These are phyloP conservation scores for Acestrorhynchus altus DNA, from an alignment of 2,797 vertebrate genomes.

Conservation along the genomic window DNA sequence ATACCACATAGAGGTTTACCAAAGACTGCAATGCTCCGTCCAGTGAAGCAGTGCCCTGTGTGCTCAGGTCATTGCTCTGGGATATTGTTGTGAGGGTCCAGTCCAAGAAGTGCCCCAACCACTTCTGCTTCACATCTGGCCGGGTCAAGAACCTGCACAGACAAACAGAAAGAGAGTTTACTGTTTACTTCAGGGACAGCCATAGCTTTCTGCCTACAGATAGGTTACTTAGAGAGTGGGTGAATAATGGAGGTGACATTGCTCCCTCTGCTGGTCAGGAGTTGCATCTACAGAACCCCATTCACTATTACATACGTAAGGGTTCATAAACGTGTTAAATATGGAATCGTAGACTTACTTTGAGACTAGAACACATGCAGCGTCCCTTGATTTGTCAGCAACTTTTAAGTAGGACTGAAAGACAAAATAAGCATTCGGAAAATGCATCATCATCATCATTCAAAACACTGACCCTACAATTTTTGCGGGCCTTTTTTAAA, in stretches of 20 bases:
- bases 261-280: conserved; percentile 47
- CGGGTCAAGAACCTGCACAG: conserved; percentile 89
- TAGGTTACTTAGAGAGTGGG: background rate
- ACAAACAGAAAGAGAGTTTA: background rate
- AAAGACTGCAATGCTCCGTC: conserved; percentile 91
- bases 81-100: conserved; percentile 87
- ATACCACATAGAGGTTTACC: conserved; percentile 74
- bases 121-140: conserved; percentile 90
- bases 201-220: background rate
- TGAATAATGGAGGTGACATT: background rate
- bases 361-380: conserved; percentile 91
- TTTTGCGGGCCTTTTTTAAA: too few species aligned
- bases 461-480: too few species aligned
- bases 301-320: too few species aligned
- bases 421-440: background rate
- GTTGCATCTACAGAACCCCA: background rate
- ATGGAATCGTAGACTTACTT: conserved; percentile 82
- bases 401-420: conserved; percentile 89
- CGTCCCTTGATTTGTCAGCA: conserved; percentile 87
- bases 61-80: conserved; percentile 77
- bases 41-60: conserved; percentile 81
- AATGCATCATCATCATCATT: too few species aligned
- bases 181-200: background rate
- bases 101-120: conserved; percentile 90
- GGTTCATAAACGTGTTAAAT: background rate